These are phyloP conservation scores for Rhynchonycteris naso DNA, from an alignment of 2,797 vertebrate species.

Conservation along the genomic window DNA sequence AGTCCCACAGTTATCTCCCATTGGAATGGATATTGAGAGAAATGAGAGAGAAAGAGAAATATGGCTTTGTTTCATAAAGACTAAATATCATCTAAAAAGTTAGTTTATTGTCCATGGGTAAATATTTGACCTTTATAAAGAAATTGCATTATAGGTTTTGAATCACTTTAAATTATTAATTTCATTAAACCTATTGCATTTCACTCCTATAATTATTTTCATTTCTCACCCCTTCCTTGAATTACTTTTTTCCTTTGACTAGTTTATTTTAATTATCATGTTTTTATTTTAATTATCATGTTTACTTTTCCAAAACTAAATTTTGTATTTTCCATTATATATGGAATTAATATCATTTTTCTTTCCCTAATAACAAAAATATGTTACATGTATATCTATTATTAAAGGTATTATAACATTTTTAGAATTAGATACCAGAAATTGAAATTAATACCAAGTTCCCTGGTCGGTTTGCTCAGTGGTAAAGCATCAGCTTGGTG, in stretches of 20 bases:
- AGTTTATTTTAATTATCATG: conserved; percentile 38
- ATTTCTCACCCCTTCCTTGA: neutral
- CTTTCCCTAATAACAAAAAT: conserved; percentile 32
- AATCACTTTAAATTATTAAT: neutral
- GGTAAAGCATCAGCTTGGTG: no score
- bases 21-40: conserved; percentile 19
- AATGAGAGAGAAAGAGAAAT: conserved; percentile 37
- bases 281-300: conserved; percentile 30
- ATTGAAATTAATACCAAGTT: conserved; percentile 16
- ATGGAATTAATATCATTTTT: conserved; percentile 32
- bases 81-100: conserved; percentile 41
- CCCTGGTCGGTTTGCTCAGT: no score
- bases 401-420: neutral
- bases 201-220: neutral
- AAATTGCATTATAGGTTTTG: neutral
- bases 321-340: conserved; percentile 17
- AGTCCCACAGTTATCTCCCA: neutral
- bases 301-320: conserved; percentile 40
- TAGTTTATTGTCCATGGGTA: conserved; percentile 26
- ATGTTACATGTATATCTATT: neutral
- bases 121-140: conserved; percentile 19
- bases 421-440: conserved; percentile 9
- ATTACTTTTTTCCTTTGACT: conserved; percentile 44
- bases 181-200: conserved; percentile 1
- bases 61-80: conserved; percentile 47